Evolutionary conservation across 2,797 vertebrate species (phyloP), one percentile per base, ranked within the genome.

Genomic region (Acanthurus tractus): DNA sequence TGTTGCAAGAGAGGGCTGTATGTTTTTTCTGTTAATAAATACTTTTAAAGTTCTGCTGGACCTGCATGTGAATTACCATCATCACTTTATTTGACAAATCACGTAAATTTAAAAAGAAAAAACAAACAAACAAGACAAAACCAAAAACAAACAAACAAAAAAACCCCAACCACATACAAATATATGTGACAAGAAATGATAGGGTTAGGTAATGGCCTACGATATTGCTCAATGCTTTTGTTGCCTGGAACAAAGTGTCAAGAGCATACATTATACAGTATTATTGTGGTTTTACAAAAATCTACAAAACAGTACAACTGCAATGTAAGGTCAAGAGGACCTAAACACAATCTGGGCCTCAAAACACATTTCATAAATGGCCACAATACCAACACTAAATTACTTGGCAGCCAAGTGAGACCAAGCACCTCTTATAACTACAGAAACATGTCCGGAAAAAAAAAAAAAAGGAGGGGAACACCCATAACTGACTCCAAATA

Each of bases 381-480:
- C 91, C 89, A 88, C 86, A 92, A 90, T 79, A 87, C 80, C 86
- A 91, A 78, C 86, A 29, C 53, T 63, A 77, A 88, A 89, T 89
- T 80, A 84, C 72, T 85, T 88, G 88, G 89, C 86, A 86, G 77
- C 67, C 54, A 68, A 14, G 63, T 70, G 65, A 90, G 74, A 90
- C 92, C 92, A 78, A 86, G 85, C 71, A 79, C 67, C 55, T 87
- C 84, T 82, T 84, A 74, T 86, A 88, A 89, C 71, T 68, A 55
- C 45, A 88, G 58, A 91, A 91, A 90, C 79, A 90, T 90, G 84
- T 78, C 74, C 65, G 78, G 88, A 86, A 88, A 78, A 17, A 44
- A 52, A 48, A 36, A 50, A 53, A 63, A 18, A 56, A 58, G 38
- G 66, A 76, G 77, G 81, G 85, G 42, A 89, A 92, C 86, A 87